phyloP scores from a whole-genome alignment of 2,113 vertebrate species.

The Limanda limanda region DNA sequence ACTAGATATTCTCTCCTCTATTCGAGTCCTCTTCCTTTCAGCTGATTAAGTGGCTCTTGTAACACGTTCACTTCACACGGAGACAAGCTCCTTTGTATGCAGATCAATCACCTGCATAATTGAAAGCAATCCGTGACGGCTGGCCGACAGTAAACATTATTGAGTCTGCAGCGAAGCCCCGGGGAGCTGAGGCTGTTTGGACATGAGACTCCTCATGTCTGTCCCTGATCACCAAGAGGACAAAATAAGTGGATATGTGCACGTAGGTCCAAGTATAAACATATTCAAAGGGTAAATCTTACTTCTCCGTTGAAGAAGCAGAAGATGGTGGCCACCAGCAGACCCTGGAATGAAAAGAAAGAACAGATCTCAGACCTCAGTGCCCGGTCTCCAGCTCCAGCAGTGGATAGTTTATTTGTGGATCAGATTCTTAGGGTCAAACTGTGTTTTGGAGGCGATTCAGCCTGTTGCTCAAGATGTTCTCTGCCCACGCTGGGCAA shows the following conservation, averaged over 20 bases:
- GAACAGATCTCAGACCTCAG: background rate
- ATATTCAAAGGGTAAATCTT: constrained; percentile 48
- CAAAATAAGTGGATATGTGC: constrained; percentile 6
- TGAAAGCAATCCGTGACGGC: constrained; percentile 14
- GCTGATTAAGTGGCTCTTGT: background rate
- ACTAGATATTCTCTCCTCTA: background rate
- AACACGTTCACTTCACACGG: background rate
- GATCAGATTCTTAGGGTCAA: background rate
- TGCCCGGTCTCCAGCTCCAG: background rate
- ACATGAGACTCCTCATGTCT: background rate
- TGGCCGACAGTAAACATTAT: constrained; percentile 19
- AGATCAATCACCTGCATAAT: constrained; percentile 31
- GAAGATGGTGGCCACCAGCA: constrained; percentile 97
- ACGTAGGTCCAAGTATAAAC: background rate
- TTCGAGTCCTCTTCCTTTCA: background rate
- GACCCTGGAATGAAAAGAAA: constrained; percentile 84
- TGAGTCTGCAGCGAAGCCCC: background rate
- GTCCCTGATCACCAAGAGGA: constrained; percentile 1
- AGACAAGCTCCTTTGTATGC: background rate
- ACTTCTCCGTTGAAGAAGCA: constrained; percentile 99
- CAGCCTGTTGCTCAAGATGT: constrained; percentile 36
- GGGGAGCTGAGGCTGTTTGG: constrained; percentile 5
- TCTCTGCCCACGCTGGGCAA: constrained; percentile 5
- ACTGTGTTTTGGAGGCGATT: constrained; percentile 8
- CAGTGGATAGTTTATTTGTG: background rate